phyloP scores from a whole-genome alignment of 2,797 vertebrate genomes.

The Nannoperca obscura region DNA sequence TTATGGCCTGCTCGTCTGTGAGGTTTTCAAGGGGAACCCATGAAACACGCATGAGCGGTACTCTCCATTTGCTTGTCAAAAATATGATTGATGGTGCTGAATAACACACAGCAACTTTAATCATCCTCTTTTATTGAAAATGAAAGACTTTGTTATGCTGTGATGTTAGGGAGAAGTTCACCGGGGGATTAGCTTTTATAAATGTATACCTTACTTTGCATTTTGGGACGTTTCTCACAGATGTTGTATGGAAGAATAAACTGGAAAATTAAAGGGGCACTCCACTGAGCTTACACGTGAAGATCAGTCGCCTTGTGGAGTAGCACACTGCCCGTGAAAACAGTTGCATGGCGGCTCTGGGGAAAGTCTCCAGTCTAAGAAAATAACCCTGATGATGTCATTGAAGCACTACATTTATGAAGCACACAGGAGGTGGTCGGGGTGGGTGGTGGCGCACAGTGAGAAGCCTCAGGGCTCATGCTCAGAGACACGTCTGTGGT shows the following conservation, averaged over 20 bases:
- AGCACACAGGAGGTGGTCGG: not conserved
- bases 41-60: conserved; percentile 65
- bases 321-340: not conserved
- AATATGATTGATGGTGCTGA: conserved; percentile 81
- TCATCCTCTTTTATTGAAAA: conserved; percentile 66
- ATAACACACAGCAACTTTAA: conserved; percentile 64
- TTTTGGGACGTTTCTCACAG: conserved; percentile 40
- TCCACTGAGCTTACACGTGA: not conserved
- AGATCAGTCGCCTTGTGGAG: not conserved
- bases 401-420: not conserved
- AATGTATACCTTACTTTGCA: conserved; percentile 52
- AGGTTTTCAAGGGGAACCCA: conserved; percentile 67
- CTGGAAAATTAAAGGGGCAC: conserved; percentile 42
- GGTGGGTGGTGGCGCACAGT: not conserved
- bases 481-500: not conserved
- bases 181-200: conserved; percentile 47
- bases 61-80: conserved; percentile 76
- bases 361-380: not conserved
- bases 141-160: conserved; percentile 62
- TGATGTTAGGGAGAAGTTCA: conserved; percentile 52
- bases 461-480: not conserved
- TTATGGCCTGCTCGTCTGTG: conserved; percentile 67
- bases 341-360: not conserved
- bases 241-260: conserved; percentile 35
- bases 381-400: not conserved